phyloP scores from a whole-genome alignment of 2,113 vertebrate genomes.

The Scytalopus superciliaris region DNA sequence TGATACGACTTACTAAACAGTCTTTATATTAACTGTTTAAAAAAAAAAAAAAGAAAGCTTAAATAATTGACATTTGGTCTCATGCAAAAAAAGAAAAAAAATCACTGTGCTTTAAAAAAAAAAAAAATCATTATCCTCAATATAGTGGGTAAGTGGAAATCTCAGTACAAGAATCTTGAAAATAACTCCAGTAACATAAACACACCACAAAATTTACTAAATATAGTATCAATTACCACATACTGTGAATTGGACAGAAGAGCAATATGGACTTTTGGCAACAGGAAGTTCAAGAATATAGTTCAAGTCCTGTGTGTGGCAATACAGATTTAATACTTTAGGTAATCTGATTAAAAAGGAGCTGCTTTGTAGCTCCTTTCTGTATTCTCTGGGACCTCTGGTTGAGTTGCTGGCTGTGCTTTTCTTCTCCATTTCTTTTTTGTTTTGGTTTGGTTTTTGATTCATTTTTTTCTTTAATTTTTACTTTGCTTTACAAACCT shows the following conservation, averaged over 20 bases:
- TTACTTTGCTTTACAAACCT: background rate
- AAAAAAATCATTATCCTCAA: rapidly evolving
- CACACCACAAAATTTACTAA: background rate
- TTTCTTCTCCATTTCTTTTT: background rate
- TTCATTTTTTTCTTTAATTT: background rate
- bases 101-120: background rate
- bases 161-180: background rate
- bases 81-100: rapidly evolving
- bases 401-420: background rate
- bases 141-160: background rate
- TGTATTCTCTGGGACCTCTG: background rate
- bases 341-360: background rate
- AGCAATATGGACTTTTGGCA: background rate
- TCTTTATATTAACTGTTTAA: background rate
- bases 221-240: background rate
- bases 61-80: background rate
- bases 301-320: background rate
- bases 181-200: background rate
- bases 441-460: background rate
- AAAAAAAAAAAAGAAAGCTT: background rate
- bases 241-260: background rate
- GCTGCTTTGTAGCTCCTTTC: background rate
- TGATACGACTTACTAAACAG: background rate
- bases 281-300: background rate
- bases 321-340: background rate